These are phyloP conservation scores for Phylloscopus collybita DNA, from an alignment of 2,797 vertebrate species.

Conservation along the genomic window DNA sequence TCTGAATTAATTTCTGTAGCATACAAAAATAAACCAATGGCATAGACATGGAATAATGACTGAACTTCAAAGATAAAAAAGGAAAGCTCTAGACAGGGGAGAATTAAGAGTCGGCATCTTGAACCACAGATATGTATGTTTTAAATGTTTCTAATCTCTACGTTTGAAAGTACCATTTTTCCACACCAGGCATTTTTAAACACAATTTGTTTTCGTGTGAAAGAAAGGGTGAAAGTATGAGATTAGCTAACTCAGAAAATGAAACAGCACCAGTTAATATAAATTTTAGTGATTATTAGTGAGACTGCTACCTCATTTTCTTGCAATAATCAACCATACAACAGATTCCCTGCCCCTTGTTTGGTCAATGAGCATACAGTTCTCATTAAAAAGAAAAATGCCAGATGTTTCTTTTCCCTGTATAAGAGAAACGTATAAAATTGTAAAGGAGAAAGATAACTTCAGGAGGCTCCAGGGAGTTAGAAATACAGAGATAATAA, in stretches of 20 bases:
- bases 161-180: not conserved
- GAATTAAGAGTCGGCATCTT: not conserved
- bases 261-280: not conserved
- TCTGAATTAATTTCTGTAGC: not conserved
- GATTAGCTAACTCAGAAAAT: not conserved
- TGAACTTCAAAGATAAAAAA: slow-evolving; percentile 43
- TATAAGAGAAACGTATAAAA: slow-evolving; percentile 2
- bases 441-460: slow-evolving; percentile 10
- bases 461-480: not conserved
- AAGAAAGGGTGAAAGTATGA: not conserved
- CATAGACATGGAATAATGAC: not conserved
- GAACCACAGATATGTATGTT: not conserved
- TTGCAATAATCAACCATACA: slow-evolving; percentile 14
- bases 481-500: not conserved
- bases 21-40: not conserved
- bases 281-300: slow-evolving; percentile 1
- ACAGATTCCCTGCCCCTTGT: slow-evolving; percentile 3
- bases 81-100: slow-evolving; percentile 2
- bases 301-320: not conserved
- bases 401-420: slow-evolving; percentile 37
- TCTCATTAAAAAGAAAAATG: slow-evolving; percentile 24
- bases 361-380: not conserved
- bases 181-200: not conserved
- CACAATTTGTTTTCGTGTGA: not conserved
- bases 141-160: slow-evolving; percentile 1